Conservation (phyloP, 2,797 vertebrate species). For the Sylvia borin region DNA sequence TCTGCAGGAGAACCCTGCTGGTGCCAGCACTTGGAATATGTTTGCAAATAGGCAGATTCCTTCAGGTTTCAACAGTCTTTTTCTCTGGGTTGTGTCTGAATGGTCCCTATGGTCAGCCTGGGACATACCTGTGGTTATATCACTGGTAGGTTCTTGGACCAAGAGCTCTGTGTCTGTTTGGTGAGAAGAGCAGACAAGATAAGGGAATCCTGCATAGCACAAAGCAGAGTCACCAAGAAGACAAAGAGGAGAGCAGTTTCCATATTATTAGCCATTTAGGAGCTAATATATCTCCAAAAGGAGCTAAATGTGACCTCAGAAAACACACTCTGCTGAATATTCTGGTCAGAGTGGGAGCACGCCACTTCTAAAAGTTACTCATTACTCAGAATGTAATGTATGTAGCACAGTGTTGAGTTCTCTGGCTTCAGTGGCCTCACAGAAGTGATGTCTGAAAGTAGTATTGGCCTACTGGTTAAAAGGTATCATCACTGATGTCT, state of each 20-base stretch:
- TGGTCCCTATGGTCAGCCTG: neutral
- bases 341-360: neutral
- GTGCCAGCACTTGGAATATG: neutral
- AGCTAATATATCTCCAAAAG: neutral
- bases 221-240: neutral
- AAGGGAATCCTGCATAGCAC: neutral
- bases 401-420: neutral
- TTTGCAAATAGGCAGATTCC: neutral
- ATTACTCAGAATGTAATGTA: neutral
- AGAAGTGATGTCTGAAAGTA: neutral
- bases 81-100: neutral
- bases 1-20: neutral
- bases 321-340: neutral
- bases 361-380: neutral
- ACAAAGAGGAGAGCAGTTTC: neutral
- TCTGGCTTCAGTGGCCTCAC: neutral
- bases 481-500: neutral
- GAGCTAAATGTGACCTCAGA: neutral
- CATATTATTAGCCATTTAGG: neutral
- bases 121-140: neutral
- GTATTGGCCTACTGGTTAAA: neutral
- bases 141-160: neutral
- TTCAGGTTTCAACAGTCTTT: neutral
- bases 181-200: neutral
- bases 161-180: neutral